These are phyloP conservation scores for Ladona fulva DNA, from an alignment of 1,140 invertebrate species.

Conservation along the genomic window DNA sequence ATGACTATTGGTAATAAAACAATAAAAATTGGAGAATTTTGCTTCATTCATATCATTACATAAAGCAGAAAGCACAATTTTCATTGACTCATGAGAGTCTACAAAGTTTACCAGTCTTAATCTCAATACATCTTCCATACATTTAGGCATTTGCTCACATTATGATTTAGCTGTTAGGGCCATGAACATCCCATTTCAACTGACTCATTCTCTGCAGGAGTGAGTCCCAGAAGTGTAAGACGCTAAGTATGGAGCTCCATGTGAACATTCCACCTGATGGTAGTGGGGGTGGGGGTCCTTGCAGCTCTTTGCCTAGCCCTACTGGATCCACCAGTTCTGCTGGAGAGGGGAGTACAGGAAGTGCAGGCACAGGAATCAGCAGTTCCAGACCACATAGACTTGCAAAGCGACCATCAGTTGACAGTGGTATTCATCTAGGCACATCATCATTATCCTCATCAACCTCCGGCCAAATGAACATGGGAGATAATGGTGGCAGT, in stretches of 20 bases:
- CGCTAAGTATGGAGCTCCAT: slow-evolving; percentile 31
- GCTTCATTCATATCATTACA: too few relatives aligned
- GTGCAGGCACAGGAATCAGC: slow-evolving; percentile 11
- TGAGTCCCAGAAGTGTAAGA: slow-evolving; percentile 39
- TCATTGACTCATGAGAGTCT: too few relatives aligned
- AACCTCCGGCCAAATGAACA: neutral
- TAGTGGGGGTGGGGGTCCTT: slow-evolving; percentile 21
- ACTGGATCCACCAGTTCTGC: slow-evolving; percentile 15
- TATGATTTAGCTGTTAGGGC: too few relatives aligned
- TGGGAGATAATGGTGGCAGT: neutral
- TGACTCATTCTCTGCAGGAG: slow-evolving; percentile 27
- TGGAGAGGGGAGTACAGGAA: slow-evolving; percentile 14
- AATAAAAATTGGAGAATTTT: too few relatives aligned
- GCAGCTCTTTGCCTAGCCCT: slow-evolving; percentile 19
- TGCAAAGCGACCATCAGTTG: slow-evolving; percentile 69
- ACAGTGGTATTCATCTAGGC: slow-evolving; percentile 75
- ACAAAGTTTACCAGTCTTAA: too few relatives aligned
- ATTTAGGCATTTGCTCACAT: too few relatives aligned
- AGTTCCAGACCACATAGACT: slow-evolving; percentile 38
- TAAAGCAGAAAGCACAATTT: too few relatives aligned
- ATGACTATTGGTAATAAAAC: too few relatives aligned
- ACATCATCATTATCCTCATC: slow-evolving; percentile 22
- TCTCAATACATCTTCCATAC: too few relatives aligned
- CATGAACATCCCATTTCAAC: too few relatives aligned
- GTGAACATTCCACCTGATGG: slow-evolving; percentile 18